A percentile compares a stretch with the other conserved stretches of the same genome.
Conservation (phyloP, 2,888 invertebrate genomes). For the Leptopterna dolabrata region DNA sequence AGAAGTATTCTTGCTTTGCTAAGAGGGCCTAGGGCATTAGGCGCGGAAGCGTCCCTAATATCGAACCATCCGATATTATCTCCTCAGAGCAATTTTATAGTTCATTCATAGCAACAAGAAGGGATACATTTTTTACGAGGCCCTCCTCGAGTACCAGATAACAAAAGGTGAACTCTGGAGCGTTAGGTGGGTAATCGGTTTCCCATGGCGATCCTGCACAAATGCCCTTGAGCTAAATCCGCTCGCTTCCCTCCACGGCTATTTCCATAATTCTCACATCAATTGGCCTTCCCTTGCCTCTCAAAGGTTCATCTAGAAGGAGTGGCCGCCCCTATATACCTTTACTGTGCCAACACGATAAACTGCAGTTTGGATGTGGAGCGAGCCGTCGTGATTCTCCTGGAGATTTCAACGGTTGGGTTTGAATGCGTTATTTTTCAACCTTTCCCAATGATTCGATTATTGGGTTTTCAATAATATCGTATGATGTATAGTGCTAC, state of each 20-base stretch:
- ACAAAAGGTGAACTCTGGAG: constrained; percentile 3
- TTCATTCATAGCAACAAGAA: background rate
- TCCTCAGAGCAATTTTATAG: background rate
- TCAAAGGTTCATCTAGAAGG: background rate
- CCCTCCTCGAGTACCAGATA: background rate
- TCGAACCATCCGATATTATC: background rate
- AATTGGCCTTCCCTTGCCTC: background rate
- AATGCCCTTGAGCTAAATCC: constrained; percentile 21
- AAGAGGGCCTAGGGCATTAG: no score
- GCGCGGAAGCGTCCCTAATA: background rate
- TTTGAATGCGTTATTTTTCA: background rate
- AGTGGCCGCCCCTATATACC: background rate
- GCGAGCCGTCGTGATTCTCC: background rate
- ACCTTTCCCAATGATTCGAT: background rate
- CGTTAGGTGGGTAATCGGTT: background rate
- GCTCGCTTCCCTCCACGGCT: constrained; percentile 12
- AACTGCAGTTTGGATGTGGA: background rate
- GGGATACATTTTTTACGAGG: background rate
- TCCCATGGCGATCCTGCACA: constrained; percentile 9
- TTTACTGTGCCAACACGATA: background rate
- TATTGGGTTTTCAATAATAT: no score
- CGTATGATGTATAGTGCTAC: no score
- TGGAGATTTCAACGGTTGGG: background rate
- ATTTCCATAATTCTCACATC: constrained; percentile 36
- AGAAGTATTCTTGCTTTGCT: no score